Evolutionary conservation across 2,113 vertebrate genomes (phyloP), one percentile per base, ranked within the genome.

Genomic region (Psittacara wagleri): DNA sequence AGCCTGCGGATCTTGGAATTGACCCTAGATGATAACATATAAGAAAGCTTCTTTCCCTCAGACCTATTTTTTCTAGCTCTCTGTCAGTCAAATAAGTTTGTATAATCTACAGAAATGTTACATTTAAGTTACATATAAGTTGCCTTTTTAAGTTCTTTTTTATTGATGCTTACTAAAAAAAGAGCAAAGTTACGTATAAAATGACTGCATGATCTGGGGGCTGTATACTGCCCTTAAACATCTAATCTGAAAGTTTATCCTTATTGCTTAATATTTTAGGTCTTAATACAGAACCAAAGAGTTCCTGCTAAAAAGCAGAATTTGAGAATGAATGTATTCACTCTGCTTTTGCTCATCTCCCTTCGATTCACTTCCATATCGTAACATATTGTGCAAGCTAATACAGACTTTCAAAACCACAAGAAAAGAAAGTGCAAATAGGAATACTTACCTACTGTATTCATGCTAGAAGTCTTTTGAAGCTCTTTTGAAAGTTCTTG

Each of bases 1-100:
- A 37, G 28, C n/a, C 44, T 17, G 20, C 8, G 16, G 17, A 19
- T 69, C 27, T 52, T 92, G 41, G 18, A 22, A 28, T 87, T 94
- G 24, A 62, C 13, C 8, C 3, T 41, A 35, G 57, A 39, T 0
- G 6, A 17, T 43, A 57, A 25, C 10, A 43, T 2, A 12, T 3
- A 2, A 70, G 17, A 37, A 81, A 92, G n/a, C 2, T 55, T 51
- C 13, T 76, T 90, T 83, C 83, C 39, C 37, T 79, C n/a, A 46
- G 43, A 59, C 10, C 5, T 18, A 12, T 20, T 80, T 6, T 27
- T 92, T 35, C 16, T 37, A 64, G 9, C 1, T 27, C 9, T 39
- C 67, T 77, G 5, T 23, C 61, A 48, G 16, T 43, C 51, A 74
- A 69, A 55, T 49, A 63, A 52, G 7, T 67, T 28, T 72, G 7